A percentile compares a stretch with the other conserved stretches of the same genome.
Evolutionary conservation across 2,797 vertebrate genomes (phyloP).

Genomic region (Thamnophis elegans): DNA sequence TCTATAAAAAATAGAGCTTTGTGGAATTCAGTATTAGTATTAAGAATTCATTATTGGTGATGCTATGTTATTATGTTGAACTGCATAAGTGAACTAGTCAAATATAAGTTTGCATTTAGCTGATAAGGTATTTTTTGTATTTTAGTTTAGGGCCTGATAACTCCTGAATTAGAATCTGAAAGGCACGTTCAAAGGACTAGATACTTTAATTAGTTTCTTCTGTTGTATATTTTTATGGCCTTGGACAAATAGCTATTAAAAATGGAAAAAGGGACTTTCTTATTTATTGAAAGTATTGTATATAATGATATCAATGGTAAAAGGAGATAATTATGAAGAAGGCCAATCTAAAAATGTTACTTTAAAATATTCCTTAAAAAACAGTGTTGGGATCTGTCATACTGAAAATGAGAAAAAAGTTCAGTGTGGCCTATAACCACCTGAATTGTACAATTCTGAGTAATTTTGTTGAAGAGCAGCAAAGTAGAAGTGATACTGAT

Average conservation of each 20-base stretch:
- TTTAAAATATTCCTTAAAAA: not conserved
- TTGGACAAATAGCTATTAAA: not conserved
- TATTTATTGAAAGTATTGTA: not conserved
- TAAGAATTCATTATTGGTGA: not conserved
- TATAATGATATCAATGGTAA: not conserved
- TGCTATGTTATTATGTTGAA: not conserved
- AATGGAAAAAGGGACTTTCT: not conserved
- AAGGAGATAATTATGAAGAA: not conserved
- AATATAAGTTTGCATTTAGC: not conserved
- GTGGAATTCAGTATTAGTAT: not conserved
- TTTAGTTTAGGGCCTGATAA: not conserved
- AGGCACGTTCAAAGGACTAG: not conserved
- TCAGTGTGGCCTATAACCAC: not conserved
- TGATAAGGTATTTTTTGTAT: not conserved
- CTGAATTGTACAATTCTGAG: not conserved
- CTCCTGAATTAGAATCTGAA: not conserved
- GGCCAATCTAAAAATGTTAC: not conserved
- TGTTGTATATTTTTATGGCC: not conserved
- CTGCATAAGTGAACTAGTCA: not conserved
- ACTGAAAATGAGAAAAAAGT: not conserved
- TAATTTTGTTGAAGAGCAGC: not conserved
- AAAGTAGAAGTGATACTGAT: not conserved
- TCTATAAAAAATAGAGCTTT: not conserved
- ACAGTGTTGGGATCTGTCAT: not conserved
- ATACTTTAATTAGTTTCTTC: not conserved